Percentiles rank a stretch among this genome's conserved stretches.
Evolutionary conservation across 2,113 vertebrate species (phyloP).

Genomic region (human): DNA sequence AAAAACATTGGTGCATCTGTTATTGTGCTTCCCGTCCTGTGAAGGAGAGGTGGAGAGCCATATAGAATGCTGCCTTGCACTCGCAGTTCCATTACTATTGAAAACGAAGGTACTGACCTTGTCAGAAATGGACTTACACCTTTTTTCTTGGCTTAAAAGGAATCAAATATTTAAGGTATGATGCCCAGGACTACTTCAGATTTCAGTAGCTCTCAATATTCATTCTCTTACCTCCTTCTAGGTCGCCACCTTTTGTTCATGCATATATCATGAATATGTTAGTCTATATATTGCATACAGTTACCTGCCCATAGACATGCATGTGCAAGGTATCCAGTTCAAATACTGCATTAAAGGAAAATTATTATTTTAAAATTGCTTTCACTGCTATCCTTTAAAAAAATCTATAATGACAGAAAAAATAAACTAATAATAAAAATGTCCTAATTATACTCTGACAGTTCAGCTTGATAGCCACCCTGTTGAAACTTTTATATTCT

Average conservation of each 20-base stretch:
- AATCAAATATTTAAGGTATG: not conserved
- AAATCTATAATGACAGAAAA: not conserved
- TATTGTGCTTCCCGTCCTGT: constrained; percentile 21
- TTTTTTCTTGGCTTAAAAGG: not conserved
- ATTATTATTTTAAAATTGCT: not conserved
- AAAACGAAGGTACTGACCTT: constrained; percentile 48
- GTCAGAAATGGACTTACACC: not conserved
- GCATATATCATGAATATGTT: not conserved
- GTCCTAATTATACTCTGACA: not conserved
- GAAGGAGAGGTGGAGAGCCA: constrained; percentile 41
- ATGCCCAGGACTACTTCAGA: not conserved
- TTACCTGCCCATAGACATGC: rapidly evolving
- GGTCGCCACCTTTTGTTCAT: not conserved
- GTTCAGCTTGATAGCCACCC: not conserved
- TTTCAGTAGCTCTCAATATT: not conserved
- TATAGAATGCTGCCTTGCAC: not conserved
- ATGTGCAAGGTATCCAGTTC: not conserved
- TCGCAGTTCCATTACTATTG: not conserved
- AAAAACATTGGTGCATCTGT: constrained; percentile 23
- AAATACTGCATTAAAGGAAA: not conserved
- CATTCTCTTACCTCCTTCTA: not conserved
- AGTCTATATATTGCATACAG: not conserved
- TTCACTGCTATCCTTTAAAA: not conserved
- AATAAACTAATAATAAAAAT: not conserved
- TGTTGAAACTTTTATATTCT: not conserved